These are phyloP conservation scores for Sipha flava DNA, from an alignment of 1,140 invertebrate genomes.

Conservation along the genomic window DNA sequence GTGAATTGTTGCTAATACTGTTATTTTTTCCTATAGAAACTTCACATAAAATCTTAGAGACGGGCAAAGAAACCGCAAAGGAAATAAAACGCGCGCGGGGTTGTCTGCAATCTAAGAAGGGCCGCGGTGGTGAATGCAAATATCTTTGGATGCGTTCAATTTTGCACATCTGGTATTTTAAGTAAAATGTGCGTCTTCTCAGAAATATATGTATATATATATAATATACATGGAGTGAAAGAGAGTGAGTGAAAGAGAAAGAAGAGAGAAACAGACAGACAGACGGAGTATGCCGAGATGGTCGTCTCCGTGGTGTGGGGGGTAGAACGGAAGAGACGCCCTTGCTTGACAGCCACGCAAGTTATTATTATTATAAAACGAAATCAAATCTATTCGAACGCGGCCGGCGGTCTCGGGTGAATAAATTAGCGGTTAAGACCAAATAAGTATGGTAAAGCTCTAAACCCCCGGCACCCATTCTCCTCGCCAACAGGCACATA, in stretches of 20 bases:
- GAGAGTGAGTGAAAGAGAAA: background rate
- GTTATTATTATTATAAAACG: conserved; percentile 33
- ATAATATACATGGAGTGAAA: background rate
- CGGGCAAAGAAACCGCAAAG: background rate
- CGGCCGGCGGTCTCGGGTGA: conserved; percentile 29
- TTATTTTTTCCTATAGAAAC: too few relatives aligned
- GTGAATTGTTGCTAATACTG: too few relatives aligned
- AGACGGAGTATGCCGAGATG: background rate
- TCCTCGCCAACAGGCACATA: background rate
- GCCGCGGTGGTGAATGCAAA: background rate
- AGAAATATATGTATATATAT: too few relatives aligned
- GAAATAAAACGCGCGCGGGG: conserved; percentile 3
- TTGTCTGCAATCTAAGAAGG: background rate
- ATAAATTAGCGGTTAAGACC: conserved; percentile 33
- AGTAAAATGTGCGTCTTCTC: conserved; percentile 18
- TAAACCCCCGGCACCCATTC: background rate
- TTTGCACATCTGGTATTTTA: conserved; percentile 32
- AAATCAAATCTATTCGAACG: conserved; percentile 33
- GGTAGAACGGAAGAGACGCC: background rate
- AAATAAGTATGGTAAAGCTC: conserved; percentile 28
- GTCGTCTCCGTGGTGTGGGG: background rate
- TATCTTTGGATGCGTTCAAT: conserved; percentile 27
- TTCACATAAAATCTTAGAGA: background rate
- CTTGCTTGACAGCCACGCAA: conserved; percentile 28
- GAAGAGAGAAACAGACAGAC: background rate